A percentile compares a stretch with the other conserved stretches of the same genome.
Conservation (phyloP, 2,797 vertebrate genomes). For the Periparus ater region DNA sequence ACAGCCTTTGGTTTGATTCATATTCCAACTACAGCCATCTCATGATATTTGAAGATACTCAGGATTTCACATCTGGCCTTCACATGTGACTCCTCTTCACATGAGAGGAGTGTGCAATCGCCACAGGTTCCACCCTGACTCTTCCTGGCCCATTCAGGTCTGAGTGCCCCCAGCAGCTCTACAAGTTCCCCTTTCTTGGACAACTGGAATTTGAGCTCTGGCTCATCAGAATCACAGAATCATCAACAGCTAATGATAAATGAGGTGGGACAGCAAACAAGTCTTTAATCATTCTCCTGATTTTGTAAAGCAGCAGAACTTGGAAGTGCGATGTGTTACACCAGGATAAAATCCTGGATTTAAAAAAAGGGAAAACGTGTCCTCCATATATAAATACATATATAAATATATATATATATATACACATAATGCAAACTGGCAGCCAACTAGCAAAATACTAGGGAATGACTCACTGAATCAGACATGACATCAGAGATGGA, state of each 20-base stretch:
- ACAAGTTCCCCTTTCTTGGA: neutral
- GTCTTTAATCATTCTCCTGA: neutral
- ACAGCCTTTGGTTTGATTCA: neutral
- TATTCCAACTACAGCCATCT: neutral
- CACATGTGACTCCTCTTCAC: neutral
- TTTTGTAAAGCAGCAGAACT: neutral
- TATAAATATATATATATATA: neutral
- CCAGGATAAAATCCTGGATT: neutral
- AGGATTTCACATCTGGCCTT: neutral
- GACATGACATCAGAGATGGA: constrained; percentile 37
- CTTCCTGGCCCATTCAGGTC: neutral
- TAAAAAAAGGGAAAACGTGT: neutral
- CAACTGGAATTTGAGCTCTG: neutral
- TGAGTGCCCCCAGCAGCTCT: neutral
- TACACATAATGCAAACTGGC: neutral
- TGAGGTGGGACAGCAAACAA: neutral
- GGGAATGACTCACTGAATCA: constrained; percentile 6
- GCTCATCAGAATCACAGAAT: neutral
- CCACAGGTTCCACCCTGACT: neutral
- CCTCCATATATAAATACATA: neutral
- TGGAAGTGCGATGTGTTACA: neutral
- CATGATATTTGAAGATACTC: neutral
- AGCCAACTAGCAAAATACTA: neutral
- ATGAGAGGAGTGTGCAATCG: neutral
- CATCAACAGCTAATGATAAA: neutral